Conservation (phyloP, 1,140 invertebrate genomes). For the Aporrectodea caliginosa region DNA sequence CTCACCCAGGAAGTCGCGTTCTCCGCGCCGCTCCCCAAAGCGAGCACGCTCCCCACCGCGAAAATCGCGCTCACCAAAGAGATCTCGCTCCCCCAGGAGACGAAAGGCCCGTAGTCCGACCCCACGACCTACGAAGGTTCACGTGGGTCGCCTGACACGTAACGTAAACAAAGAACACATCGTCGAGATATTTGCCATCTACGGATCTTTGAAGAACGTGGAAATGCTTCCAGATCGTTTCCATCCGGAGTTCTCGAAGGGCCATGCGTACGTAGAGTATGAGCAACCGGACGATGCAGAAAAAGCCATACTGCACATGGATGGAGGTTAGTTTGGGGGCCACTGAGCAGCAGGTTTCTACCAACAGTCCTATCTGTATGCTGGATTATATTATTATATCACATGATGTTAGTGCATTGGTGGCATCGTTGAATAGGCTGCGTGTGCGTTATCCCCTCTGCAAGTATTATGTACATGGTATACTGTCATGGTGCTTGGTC, state of each 20-base stretch:
- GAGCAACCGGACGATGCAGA: constrained; percentile 89
- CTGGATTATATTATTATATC: no score
- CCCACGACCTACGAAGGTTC: constrained; percentile 48
- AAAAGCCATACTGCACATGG: constrained; percentile 98
- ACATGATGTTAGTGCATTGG: no score
- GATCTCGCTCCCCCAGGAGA: constrained; percentile 31
- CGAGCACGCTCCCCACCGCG: background rate
- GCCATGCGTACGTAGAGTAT: constrained; percentile 93
- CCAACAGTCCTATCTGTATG: no score
- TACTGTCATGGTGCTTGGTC: no score
- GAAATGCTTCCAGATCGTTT: constrained; percentile 83
- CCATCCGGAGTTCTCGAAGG: constrained; percentile 77
- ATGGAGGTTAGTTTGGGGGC: constrained; percentile 70
- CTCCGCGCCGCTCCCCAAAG: background rate
- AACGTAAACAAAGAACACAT: constrained; percentile 89
- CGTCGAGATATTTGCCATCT: constrained; percentile 88
- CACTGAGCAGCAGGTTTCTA: constrained; percentile 7
- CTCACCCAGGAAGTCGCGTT: background rate
- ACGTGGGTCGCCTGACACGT: constrained; percentile 82
- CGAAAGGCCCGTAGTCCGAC: constrained; percentile 29
- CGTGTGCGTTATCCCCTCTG: no score
- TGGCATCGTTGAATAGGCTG: no score
- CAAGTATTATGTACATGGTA: no score
- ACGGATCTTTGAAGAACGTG: constrained; percentile 82
- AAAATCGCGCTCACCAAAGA: constrained; percentile 1